Percentiles rank a stretch among this genome's conserved stretches.
These are phyloP conservation scores for Penaeus monodon DNA, from an alignment of 2,888 invertebrate species.

Conservation along the genomic window DNA sequence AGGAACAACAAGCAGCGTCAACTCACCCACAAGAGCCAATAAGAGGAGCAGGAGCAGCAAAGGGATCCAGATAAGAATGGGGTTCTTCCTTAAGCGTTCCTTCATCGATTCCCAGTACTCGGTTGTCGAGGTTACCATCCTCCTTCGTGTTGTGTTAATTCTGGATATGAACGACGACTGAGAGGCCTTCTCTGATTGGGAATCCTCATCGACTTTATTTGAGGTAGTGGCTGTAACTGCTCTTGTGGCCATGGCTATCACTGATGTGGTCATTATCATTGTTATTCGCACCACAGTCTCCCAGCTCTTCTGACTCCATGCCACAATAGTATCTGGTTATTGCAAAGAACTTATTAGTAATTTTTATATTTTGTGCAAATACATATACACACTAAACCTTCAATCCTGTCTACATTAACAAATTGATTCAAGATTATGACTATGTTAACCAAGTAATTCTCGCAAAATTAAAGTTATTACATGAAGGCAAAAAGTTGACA, in stretches of 20 bases:
- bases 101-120: not conserved
- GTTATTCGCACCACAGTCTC: constrained; percentile 33
- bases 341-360: too few relatives aligned
- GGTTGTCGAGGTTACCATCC: constrained; percentile 20
- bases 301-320: constrained; percentile 34
- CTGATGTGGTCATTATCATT: constrained; percentile 39
- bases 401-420: too few relatives aligned
- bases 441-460: too few relatives aligned
- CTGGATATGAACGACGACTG: constrained; percentile 36
- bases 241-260: constrained; percentile 42
- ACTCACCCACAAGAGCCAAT: constrained; percentile 51
- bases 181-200: constrained; percentile 14
- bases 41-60: constrained; percentile 36
- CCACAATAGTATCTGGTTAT: constrained; percentile 21
- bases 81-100: constrained; percentile 42
- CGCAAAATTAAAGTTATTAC: too few relatives aligned
- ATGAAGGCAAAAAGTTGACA: too few relatives aligned
- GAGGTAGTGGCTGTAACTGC: constrained; percentile 28
- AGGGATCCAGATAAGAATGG: constrained; percentile 51
- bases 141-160: constrained; percentile 18
- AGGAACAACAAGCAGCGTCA: too few relatives aligned
- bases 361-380: too few relatives aligned
- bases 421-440: too few relatives aligned
- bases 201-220: not conserved
- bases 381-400: too few relatives aligned